These are phyloP conservation scores for Trissolcus japonicus DNA, from an alignment of 2,888 invertebrate species.

Conservation along the genomic window DNA sequence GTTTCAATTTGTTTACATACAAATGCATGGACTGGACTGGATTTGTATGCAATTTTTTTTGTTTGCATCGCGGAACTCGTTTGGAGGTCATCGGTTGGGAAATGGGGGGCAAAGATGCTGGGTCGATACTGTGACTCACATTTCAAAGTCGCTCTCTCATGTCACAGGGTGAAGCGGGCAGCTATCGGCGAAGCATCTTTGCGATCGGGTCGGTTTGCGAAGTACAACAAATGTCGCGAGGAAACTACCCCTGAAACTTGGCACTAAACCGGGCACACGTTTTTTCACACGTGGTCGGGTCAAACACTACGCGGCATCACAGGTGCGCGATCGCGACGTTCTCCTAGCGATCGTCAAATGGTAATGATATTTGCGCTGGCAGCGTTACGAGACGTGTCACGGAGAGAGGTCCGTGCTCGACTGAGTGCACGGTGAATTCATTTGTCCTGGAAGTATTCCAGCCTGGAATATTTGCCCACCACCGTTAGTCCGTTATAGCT, in stretches of 20 bases:
- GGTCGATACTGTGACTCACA: slow-evolving; percentile 63
- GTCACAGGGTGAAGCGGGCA: slow-evolving; percentile 62
- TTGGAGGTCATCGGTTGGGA: background rate
- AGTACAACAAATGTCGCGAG: background rate
- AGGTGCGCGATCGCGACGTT: slow-evolving; percentile 1
- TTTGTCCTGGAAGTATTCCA: slow-evolving; percentile 63
- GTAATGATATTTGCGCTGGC: slow-evolving; percentile 33
- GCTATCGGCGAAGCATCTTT: slow-evolving; percentile 59
- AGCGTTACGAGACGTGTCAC: slow-evolving; percentile 61
- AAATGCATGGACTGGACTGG: too few relatives aligned
- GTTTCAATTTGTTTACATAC: too few relatives aligned
- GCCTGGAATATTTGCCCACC: slow-evolving; percentile 66
- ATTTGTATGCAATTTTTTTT: background rate
- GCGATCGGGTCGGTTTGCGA: slow-evolving; percentile 1
- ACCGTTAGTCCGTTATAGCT: slow-evolving; percentile 58
- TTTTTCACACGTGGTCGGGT: too few relatives aligned
- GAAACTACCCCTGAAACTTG: slow-evolving; percentile 6
- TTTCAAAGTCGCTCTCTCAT: slow-evolving; percentile 70
- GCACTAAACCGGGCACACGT: background rate
- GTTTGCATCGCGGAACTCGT: slow-evolving; percentile 23
- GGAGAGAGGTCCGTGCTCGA: slow-evolving; percentile 73
- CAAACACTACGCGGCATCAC: slow-evolving; percentile 5
- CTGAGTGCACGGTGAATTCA: slow-evolving; percentile 68
- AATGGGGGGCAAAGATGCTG: background rate
- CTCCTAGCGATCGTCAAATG: slow-evolving; percentile 36